Evolutionary conservation across 2,888 invertebrate genomes (phyloP).

Genomic region (Meiosimyza decipiens): DNA sequence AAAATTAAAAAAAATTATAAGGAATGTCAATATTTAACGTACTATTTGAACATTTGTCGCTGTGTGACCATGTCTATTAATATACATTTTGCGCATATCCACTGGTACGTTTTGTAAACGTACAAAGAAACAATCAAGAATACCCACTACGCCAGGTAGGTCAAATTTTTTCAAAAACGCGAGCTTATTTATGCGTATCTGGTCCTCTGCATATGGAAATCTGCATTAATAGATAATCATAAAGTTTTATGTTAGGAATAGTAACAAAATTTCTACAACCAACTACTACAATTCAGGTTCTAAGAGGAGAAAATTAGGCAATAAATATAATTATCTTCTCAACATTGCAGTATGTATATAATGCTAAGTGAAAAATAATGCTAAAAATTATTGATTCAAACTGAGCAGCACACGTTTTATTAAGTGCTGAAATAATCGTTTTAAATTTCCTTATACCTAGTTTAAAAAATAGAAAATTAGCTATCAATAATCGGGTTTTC

Average conservation of each 20-base stretch:
- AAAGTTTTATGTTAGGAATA: not conserved
- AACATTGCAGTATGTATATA: too few relatives aligned
- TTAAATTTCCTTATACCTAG: too few relatives aligned
- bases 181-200: constrained; percentile 20
- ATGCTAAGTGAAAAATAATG: too few relatives aligned
- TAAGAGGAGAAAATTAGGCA: too few relatives aligned
- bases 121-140: constrained; percentile 40
- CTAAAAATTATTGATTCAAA: too few relatives aligned
- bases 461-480: too few relatives aligned
- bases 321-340: too few relatives aligned
- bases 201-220: constrained; percentile 34
- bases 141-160: constrained; percentile 40
- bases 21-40: constrained; percentile 1
- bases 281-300: not conserved
- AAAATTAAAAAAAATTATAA: not conserved
- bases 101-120: constrained; percentile 12
- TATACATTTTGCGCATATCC: constrained; percentile 12
- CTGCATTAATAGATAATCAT: constrained; percentile 18
- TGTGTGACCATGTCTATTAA: constrained; percentile 5
- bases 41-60: constrained; percentile 42
- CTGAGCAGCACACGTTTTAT: too few relatives aligned
- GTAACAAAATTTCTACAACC: not conserved
- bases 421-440: too few relatives aligned
- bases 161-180: constrained; percentile 32
- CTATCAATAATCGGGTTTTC: too few relatives aligned